Conservation (phyloP, 2,113 vertebrate genomes). For the Maccullochella peelii region DNA sequence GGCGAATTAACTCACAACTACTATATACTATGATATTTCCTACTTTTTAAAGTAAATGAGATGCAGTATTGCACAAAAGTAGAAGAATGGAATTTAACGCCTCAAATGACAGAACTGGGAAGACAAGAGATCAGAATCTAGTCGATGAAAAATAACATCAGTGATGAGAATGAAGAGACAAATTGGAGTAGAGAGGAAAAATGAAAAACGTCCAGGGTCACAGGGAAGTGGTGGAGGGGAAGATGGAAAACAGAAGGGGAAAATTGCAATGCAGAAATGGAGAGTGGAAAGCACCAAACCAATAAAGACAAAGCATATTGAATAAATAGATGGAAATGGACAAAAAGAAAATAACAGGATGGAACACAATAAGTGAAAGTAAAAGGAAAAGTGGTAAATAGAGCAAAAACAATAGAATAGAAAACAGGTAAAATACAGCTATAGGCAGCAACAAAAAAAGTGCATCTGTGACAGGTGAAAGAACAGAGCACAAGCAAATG, state of each 20-base stretch:
- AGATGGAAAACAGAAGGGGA: constrained; percentile 49
- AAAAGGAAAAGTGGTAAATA: constrained; percentile 44
- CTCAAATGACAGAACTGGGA: not conserved
- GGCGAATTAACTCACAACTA: not conserved
- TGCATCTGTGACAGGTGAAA: constrained; percentile 33
- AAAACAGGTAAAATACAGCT: constrained; percentile 17
- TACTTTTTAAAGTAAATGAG: not conserved
- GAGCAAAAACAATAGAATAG: not conserved
- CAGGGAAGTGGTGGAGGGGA: constrained; percentile 38
- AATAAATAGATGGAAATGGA: constrained; percentile 52
- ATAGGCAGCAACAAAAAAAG: not conserved
- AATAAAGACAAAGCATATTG: constrained; percentile 42
- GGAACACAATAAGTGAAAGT: constrained; percentile 23
- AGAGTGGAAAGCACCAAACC: constrained; percentile 52
- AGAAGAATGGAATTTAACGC: not conserved
- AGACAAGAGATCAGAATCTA: constrained; percentile 6
- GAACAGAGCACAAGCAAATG: constrained; percentile 1
- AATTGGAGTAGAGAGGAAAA: constrained; percentile 54
- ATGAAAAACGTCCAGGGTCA: constrained; percentile 67
- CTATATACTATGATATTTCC: not conserved
- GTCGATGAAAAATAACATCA: constrained; percentile 16
- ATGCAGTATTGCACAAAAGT: not conserved
- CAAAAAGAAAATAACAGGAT: constrained; percentile 25
- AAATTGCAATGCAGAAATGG: constrained; percentile 65
- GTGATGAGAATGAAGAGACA: constrained; percentile 52